A percentile compares a stretch with the other conserved stretches of the same genome.
These are phyloP conservation scores for Pocillopora damicornis DNA, from an alignment of 64 coral and sea anemone genomes.

Conservation along the genomic window DNA sequence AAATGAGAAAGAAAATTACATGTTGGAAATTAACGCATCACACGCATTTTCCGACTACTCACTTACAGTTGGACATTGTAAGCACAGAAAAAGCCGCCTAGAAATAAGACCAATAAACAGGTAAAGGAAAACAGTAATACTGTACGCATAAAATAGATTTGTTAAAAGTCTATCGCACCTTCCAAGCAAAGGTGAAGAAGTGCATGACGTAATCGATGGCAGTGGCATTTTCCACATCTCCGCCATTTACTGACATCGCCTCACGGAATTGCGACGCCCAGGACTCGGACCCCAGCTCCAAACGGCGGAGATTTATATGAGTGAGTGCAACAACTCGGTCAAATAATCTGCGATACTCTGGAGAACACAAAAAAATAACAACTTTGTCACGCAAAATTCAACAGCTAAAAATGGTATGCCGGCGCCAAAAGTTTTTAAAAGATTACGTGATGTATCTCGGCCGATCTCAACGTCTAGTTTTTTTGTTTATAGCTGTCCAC, in stretches of 20 bases:
- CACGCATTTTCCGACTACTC: too few relatives aligned
- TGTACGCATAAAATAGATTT: too few relatives aligned
- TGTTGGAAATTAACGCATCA: neutral
- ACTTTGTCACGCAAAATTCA: too few relatives aligned
- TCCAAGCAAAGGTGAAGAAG: slow-evolving; percentile 98
- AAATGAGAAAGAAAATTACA: neutral
- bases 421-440: too few relatives aligned
- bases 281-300: slow-evolving; percentile 86
- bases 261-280: slow-evolving; percentile 89
- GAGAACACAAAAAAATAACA: neutral
- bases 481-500: too few relatives aligned
- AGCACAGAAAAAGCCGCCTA: neutral
- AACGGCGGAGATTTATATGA: slow-evolving; percentile 80
- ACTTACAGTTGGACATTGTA: too few relatives aligned
- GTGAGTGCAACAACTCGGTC: slow-evolving; percentile 82
- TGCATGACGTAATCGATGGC: slow-evolving; percentile 95
- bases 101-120: neutral
- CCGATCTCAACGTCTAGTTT: too few relatives aligned
- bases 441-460: too few relatives aligned
- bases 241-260: slow-evolving; percentile 93
- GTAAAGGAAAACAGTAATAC: too few relatives aligned
- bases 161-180: slow-evolving; percentile 37
- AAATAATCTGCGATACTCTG: slow-evolving; percentile 82
- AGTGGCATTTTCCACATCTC: slow-evolving; percentile 79
- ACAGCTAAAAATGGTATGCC: too few relatives aligned